Base-by-base conservation (phyloP, 2,888 invertebrate genomes). In the Sminthurides aquaticus region DNA sequence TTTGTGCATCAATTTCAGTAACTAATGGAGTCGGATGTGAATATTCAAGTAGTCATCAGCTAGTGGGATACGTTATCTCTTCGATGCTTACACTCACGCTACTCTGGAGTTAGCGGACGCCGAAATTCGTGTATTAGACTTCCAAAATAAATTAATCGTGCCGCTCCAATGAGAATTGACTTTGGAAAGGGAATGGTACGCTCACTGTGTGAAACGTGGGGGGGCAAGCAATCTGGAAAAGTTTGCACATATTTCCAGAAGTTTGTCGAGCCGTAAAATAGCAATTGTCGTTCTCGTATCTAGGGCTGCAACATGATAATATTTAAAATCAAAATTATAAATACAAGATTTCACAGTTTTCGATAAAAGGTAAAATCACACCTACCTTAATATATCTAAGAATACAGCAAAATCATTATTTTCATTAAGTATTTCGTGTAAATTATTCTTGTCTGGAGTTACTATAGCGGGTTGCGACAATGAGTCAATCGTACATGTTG, bases 361-460 rank as follows among this genome's bases (percentile, higher is more conserved):
- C 43, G 43, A 43, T 11, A 43, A 43, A n/a, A n/a, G n/a, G n/a
- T n/a, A n/a, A n/a, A n/a, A n/a, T n/a, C n/a, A n/a, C n/a, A n/a
- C 22, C 3, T 48, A 62, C 62, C 72, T 71, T 15, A 74, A 49
- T 62, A 74, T 69, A 58, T 74, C 74, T n/a, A 74, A 43, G 55
- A 74, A 72, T 0, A 72, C 74, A 5, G 71, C 72, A 49, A 66
- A 71, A 11, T 71, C 67, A 29, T 63, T 49, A 15, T 61, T 64
- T 24, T 64, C 52, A 55, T 68, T 72, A 29, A 69, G 64, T 15
- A 74, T 67, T 56, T 71, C 68, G 29, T 74, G 74, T 8, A 72
- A 62, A 55, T 74, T 74, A 1, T 68, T 66, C 22, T 63, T 49
- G 57, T 62, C 60, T 0, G 74, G 74, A 1, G 69, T 69, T 0